Evolutionary conservation across 2,113 vertebrate species (phyloP).

Genomic region (Crotalus horridus): DNA sequence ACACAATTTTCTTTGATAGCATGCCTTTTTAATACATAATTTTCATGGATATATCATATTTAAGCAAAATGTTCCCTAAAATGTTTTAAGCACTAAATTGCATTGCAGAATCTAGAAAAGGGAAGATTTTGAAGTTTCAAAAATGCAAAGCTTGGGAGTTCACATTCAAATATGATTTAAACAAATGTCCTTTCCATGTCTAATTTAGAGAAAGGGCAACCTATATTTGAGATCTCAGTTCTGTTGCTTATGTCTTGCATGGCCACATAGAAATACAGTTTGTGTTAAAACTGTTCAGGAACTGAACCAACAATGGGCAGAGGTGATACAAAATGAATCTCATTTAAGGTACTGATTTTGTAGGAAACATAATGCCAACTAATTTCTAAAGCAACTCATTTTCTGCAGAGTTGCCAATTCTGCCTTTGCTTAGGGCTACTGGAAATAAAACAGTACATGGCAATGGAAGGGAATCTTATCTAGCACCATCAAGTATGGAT

Average conservation of each 20-base stretch:
- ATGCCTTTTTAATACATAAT: not conserved
- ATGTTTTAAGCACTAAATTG: not conserved
- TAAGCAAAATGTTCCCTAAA: not conserved
- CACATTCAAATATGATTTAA: not conserved
- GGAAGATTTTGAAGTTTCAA: not conserved
- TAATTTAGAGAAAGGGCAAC: not conserved
- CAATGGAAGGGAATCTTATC: not conserved
- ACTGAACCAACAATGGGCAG: not conserved
- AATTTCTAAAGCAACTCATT: not conserved
- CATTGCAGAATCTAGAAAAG: not conserved
- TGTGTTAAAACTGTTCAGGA: not conserved
- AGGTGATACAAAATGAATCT: not conserved
- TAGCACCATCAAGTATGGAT: not conserved
- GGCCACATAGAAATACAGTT: not conserved
- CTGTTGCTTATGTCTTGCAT: not conserved
- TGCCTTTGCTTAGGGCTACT: not conserved
- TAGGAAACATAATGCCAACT: constrained; percentile 12
- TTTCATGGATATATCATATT: not conserved
- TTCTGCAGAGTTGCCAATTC: constrained; percentile 3
- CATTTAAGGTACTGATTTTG: constrained; percentile 19
- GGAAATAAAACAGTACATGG: not conserved
- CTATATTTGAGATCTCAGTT: not conserved
- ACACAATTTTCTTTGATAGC: not conserved
- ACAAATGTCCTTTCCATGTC: not conserved
- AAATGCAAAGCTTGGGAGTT: not conserved